Percentiles rank a stretch among this genome's conserved stretches.
Conservation (phyloP, 2,113 vertebrate species). For the Parotia lawesii region DNA sequence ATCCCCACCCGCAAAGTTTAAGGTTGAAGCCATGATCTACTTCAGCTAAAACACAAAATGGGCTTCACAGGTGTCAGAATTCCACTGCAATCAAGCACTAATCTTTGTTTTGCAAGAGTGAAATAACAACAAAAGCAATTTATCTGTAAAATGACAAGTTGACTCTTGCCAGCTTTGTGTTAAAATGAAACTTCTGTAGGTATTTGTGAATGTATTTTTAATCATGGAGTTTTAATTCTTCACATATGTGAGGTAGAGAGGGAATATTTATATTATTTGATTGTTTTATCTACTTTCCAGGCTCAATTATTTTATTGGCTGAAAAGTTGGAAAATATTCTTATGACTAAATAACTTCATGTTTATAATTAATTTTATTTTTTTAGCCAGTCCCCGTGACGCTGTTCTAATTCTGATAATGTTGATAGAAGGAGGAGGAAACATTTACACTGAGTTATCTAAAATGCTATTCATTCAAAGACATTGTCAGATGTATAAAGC, state of each 20-base stretch:
- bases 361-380: conserved; percentile 59
- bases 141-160: neutral
- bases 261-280: conserved; percentile 55
- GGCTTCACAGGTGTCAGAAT: conserved; percentile 54
- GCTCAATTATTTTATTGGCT: conserved; percentile 72
- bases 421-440: conserved; percentile 37
- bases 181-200: conserved; percentile 16
- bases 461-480: conserved; percentile 21
- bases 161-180: neutral
- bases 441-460: conserved; percentile 10
- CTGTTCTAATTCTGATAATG: conserved; percentile 65
- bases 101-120: conserved; percentile 11
- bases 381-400: conserved; percentile 47
- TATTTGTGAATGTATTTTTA: neutral
- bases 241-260: conserved; percentile 8
- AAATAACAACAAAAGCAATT: conserved; percentile 27
- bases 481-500: neutral
- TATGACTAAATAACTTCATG: conserved; percentile 52
- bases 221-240: conserved; percentile 45
- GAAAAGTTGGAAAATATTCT: conserved; percentile 67
- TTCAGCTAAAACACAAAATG: conserved; percentile 28
- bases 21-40: neutral
- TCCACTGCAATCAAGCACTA: neutral
- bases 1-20: neutral
- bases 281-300: conserved; percentile 65